phyloP scores from a whole-genome alignment of 2,797 vertebrate species.

The Tamandua tetradactyla region DNA sequence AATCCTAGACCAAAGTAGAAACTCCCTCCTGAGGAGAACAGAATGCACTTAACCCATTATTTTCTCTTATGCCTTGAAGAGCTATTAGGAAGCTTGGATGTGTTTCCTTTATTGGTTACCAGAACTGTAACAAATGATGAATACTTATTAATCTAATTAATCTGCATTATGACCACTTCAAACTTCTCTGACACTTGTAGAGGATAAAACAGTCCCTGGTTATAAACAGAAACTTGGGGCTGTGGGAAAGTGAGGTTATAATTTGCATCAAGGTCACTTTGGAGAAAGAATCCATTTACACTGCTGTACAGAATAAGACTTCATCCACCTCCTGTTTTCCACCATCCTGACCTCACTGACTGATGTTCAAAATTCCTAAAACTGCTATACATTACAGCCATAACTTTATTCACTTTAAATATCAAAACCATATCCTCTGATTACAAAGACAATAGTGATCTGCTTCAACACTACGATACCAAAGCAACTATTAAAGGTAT shows the following conservation, averaged over 20 bases:
- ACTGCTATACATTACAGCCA: not conserved
- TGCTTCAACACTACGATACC: not conserved
- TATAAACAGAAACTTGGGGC: not conserved
- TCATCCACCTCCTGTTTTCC: not conserved
- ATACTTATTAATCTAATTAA: not conserved
- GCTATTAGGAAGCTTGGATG: not conserved
- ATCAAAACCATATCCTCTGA: not conserved
- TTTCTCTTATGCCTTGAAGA: conserved; percentile 73
- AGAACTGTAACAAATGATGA: not conserved
- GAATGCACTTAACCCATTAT: conserved; percentile 77
- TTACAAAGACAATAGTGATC: not conserved
- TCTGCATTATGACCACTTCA: not conserved
- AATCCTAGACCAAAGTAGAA: conserved; percentile 76
- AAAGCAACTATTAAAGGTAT: not conserved
- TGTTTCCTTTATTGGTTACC: not conserved
- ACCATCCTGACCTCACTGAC: not conserved
- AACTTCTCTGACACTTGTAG: not conserved
- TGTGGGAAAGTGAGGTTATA: not conserved
- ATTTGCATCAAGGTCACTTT: not conserved
- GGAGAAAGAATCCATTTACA: not conserved
- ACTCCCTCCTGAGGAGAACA: conserved; percentile 63
- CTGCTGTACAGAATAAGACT: not conserved
- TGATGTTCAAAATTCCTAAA: not conserved
- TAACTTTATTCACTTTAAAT: not conserved
- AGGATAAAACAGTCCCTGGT: not conserved